A percentile compares a stretch with the other conserved stretches of the same genome.
Evolutionary conservation across 2,888 invertebrate genomes (phyloP).

Genomic region (Agrochola circellaris): DNA sequence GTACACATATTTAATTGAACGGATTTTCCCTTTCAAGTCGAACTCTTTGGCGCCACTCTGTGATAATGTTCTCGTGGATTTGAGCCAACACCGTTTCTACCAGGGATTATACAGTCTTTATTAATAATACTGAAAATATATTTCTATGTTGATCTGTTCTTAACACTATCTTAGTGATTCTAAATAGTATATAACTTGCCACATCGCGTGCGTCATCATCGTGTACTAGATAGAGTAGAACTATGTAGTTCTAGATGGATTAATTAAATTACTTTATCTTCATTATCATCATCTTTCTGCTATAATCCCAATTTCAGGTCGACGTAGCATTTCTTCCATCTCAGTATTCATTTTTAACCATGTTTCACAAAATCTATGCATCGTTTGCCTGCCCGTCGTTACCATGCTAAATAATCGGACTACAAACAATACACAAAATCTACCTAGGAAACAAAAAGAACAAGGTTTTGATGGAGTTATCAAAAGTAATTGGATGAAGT

Average conservation of each 20-base stretch:
- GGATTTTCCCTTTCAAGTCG: constrained; percentile 46
- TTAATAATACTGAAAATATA: constrained; percentile 40
- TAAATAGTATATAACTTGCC: constrained; percentile 16
- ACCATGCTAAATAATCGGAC: background rate
- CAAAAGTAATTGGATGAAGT: background rate
- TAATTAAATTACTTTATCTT: background rate
- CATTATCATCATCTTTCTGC: background rate
- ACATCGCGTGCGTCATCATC: constrained; percentile 24
- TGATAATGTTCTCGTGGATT: constrained; percentile 58
- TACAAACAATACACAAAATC: background rate
- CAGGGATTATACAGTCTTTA: constrained; percentile 55
- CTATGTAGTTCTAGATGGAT: background rate
- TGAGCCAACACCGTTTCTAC: constrained; percentile 56
- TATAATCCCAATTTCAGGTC: background rate
- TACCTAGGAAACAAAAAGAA: background rate
- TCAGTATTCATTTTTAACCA: background rate
- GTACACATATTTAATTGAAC: constrained; percentile 47
- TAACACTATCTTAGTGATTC: constrained; percentile 36
- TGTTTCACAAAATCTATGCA: background rate
- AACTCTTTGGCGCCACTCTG: constrained; percentile 54
- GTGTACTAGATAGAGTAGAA: too few species aligned
- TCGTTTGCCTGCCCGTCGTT: background rate
- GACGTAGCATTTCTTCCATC: too few species aligned
- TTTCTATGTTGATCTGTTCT: constrained; percentile 29
- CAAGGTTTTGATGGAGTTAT: background rate